A percentile compares a stretch with the other conserved stretches of the same genome.
Conservation (phyloP, 1,140 invertebrate genomes). For the Lordiphosa collinella region DNA sequence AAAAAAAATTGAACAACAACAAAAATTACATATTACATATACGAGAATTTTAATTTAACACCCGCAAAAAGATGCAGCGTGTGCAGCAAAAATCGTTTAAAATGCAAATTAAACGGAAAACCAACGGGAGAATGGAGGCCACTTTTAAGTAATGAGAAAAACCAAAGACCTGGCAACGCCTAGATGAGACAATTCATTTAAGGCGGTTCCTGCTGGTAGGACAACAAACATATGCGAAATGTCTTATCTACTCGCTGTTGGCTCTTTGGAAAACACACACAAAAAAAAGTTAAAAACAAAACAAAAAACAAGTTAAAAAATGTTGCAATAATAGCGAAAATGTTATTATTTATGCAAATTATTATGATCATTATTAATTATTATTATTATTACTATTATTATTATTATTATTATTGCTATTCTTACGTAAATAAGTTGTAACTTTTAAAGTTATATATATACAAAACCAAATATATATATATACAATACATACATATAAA, state of each 20-base stretch:
- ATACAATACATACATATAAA: constrained; percentile 46
- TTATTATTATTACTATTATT: constrained; percentile 67
- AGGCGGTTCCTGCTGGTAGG: no score
- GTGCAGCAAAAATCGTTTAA: constrained; percentile 78
- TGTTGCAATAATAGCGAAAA: constrained; percentile 75
- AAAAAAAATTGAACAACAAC: constrained; percentile 5
- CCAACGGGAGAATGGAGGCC: constrained; percentile 6
- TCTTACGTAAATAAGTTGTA: constrained; percentile 68
- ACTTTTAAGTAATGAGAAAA: constrained; percentile 68
- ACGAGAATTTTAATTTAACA: neutral
- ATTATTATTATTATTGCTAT: constrained; percentile 62
- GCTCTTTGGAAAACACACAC: constrained; percentile 12
- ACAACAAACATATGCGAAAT: neutral
- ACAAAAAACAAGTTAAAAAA: constrained; percentile 26
- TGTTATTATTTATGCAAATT: constrained; percentile 72
- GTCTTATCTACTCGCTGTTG: neutral
- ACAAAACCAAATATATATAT: constrained; percentile 40
- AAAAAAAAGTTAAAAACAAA: constrained; percentile 21
- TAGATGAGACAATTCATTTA: no score
- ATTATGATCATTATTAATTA: constrained; percentile 67
- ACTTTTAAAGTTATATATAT: constrained; percentile 72
- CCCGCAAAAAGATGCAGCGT: constrained; percentile 61
- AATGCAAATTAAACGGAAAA: constrained; percentile 72
- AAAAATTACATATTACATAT: neutral
- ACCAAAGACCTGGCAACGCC: neutral